A percentile compares a stretch with the other conserved stretches of the same genome.
These are phyloP conservation scores for Phrixothrix hirtus DNA, from an alignment of 2,888 invertebrate genomes.

Conservation along the genomic window DNA sequence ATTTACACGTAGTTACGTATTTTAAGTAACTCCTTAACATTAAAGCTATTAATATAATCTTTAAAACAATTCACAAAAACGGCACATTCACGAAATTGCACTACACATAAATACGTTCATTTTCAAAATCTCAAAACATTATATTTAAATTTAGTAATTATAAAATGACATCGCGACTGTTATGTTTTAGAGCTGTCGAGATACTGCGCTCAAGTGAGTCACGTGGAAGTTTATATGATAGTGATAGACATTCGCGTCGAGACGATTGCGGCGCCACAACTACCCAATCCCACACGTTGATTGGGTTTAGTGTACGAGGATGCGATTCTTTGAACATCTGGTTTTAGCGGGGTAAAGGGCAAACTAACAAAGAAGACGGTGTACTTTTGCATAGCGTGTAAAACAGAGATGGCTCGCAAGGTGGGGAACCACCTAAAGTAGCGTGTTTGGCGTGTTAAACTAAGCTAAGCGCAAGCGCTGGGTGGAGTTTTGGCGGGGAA, in stretches of 20 bases:
- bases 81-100: constrained; percentile 21
- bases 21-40: too few relatives aligned
- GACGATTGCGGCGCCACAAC: constrained; percentile 57
- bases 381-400: constrained; percentile 28
- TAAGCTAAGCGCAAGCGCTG: constrained; percentile 51
- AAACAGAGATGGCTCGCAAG: constrained; percentile 40
- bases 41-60: too few relatives aligned
- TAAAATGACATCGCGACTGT: constrained; percentile 46
- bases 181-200: constrained; percentile 37
- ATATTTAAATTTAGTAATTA: constrained; percentile 12
- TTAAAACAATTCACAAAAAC: constrained; percentile 8
- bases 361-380: constrained; percentile 30
- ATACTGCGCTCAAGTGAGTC: constrained; percentile 49
- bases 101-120: constrained; percentile 13
- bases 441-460: constrained; percentile 47
- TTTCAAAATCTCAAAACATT: constrained; percentile 5
- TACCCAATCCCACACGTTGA: constrained; percentile 61
- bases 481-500: constrained; percentile 51
- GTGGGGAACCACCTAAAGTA: constrained; percentile 45
- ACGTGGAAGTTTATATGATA: constrained; percentile 56
- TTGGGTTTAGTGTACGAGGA: constrained; percentile 59
- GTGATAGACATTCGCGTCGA: constrained; percentile 53
- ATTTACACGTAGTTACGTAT: too few relatives aligned
- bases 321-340: constrained; percentile 43
- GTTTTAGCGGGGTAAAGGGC: constrained; percentile 28